A percentile compares a stretch with the other conserved stretches of the same genome.
These are phyloP conservation scores for Chrysomela aeneicollis DNA, from an alignment of 2,888 invertebrate genomes.

Conservation along the genomic window DNA sequence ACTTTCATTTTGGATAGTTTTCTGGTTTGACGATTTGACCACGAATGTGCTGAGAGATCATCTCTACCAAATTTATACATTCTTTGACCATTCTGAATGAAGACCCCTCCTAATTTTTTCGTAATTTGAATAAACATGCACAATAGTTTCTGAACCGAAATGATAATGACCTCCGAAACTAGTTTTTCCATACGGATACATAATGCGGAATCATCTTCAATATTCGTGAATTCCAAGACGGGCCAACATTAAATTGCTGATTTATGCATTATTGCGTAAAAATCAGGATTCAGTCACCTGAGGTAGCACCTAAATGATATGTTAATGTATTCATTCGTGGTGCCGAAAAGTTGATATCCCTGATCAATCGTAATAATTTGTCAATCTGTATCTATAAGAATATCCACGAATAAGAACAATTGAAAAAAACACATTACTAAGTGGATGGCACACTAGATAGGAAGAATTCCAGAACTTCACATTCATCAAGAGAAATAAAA, in stretches of 20 bases:
- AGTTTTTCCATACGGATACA: neutral
- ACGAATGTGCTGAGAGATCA: neutral
- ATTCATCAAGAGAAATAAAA: no score
- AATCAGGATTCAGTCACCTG: neutral
- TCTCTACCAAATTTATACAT: conserved; percentile 1
- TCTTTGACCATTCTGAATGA: neutral
- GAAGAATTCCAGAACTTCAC: no score
- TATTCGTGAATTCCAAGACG: neutral
- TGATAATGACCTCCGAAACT: neutral
- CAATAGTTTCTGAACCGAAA: neutral
- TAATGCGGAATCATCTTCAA: neutral
- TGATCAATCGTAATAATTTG: neutral
- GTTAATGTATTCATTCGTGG: neutral
- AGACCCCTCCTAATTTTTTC: conserved; percentile 4
- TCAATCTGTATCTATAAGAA: neutral
- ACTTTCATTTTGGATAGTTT: conserved; percentile 12
- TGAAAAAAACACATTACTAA: no score
- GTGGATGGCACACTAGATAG: no score
- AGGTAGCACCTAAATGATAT: neutral
- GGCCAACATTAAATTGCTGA: neutral
- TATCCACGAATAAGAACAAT: no score
- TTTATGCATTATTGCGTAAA: neutral
- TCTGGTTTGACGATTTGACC: neutral
- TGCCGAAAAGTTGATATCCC: neutral
- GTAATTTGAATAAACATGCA: neutral